These are phyloP conservation scores for Amphibalanus amphitrite DNA, from an alignment of 1,140 invertebrate species.

Conservation along the genomic window DNA sequence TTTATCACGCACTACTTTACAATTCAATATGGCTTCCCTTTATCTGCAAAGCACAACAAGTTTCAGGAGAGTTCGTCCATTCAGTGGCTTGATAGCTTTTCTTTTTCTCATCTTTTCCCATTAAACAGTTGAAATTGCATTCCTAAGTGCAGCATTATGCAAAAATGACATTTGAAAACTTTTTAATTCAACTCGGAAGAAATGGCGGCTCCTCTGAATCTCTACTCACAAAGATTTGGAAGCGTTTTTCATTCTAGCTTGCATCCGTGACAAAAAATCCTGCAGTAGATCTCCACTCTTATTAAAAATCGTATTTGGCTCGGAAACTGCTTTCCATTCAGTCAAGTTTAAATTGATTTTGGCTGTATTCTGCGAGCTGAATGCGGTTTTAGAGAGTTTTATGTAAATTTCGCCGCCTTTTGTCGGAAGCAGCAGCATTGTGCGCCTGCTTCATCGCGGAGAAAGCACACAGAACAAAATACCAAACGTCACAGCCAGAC, in stretches of 20 bases:
- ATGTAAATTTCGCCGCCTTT: background rate
- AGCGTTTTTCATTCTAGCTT: background rate
- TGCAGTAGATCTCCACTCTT: background rate
- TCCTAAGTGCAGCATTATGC: slow-evolving; percentile 1
- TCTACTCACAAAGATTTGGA: background rate
- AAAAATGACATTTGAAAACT: slow-evolving; percentile 1
- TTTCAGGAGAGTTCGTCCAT: background rate
- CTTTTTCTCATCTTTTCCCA: background rate
- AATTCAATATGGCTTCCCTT: background rate
- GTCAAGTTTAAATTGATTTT: slow-evolving; percentile 2
- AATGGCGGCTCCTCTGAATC: background rate
- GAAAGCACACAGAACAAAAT: slow-evolving; percentile 1
- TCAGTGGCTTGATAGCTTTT: background rate
- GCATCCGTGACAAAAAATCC: background rate
- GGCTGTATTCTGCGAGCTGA: background rate
- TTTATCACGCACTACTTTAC: background rate
- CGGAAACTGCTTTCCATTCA: background rate
- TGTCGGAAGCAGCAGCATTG: background rate
- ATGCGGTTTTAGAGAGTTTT: background rate
- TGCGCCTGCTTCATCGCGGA: background rate
- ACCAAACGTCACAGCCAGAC: background rate
- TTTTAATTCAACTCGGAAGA: background rate
- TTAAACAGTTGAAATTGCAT: background rate
- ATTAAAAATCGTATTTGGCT: background rate
- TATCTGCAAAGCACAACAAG: slow-evolving; percentile 1